phyloP scores from a whole-genome alignment of 2,797 vertebrate genomes.

The Epinephelus awoara region DNA sequence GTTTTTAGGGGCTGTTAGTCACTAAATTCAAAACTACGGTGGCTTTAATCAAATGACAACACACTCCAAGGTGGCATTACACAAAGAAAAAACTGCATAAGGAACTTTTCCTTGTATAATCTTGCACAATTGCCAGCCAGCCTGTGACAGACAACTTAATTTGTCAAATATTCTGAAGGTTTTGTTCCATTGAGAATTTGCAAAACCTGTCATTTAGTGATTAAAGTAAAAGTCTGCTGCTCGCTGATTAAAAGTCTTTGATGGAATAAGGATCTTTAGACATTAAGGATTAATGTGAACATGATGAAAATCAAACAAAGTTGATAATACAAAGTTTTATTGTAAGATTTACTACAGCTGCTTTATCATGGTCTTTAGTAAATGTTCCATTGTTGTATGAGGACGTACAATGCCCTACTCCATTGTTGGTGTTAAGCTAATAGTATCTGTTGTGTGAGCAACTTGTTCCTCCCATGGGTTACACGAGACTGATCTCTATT shows the following conservation, averaged over 20 bases:
- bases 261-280: background rate
- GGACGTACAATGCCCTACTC: background rate
- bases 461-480: constrained; percentile 20
- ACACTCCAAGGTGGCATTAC: background rate
- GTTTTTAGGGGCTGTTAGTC: constrained; percentile 30
- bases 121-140: constrained; percentile 5
- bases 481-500: constrained; percentile 39
- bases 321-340: background rate
- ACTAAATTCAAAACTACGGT: constrained; percentile 17
- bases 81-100: background rate
- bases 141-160: background rate
- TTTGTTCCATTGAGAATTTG: background rate
- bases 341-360: background rate
- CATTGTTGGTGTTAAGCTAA: constrained; percentile 39
- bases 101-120: background rate
- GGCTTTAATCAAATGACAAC: constrained; percentile 2
- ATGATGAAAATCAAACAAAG: background rate
- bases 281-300: background rate
- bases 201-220: background rate
- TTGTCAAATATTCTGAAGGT: constrained; percentile 15
- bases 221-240: background rate
- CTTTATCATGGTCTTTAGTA: background rate
- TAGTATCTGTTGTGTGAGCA: constrained; percentile 41
- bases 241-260: background rate
- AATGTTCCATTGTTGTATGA: constrained; percentile 25